phyloP scores from a whole-genome alignment of 2,113 vertebrate genomes.

The Panthera tigris region DNA sequence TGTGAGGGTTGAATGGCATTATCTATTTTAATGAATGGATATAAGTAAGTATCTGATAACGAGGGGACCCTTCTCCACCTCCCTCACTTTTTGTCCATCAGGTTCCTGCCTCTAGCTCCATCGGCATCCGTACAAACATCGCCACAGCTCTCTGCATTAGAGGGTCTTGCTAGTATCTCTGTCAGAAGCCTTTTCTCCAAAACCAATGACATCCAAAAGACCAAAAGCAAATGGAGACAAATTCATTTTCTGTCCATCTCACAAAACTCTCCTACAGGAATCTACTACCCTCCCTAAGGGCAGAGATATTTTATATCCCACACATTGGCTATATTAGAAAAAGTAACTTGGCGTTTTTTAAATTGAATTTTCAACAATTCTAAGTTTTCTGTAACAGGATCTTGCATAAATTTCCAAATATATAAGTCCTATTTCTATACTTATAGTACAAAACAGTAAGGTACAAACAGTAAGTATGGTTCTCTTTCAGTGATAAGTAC shows the following conservation, averaged over 20 bases:
- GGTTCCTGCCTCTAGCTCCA: background rate
- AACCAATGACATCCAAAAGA: background rate
- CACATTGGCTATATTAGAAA: background rate
- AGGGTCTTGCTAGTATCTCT: background rate
- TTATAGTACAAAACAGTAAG: background rate
- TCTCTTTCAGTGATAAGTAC: background rate
- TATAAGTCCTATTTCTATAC: constrained; percentile 20
- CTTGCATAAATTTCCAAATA: background rate
- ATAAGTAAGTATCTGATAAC: background rate
- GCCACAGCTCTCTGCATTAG: background rate
- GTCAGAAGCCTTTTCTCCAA: background rate
- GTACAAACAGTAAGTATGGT: background rate
- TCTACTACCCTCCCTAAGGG: background rate
- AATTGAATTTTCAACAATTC: constrained; percentile 42
- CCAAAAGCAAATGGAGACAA: background rate
- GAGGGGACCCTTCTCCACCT: background rate
- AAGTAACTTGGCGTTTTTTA: background rate
- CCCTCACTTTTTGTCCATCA: background rate
- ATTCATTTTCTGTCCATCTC: constrained; percentile 9
- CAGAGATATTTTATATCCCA: accelerated
- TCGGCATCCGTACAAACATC: background rate
- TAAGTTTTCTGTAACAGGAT: constrained; percentile 37
- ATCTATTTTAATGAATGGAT: constrained; percentile 9
- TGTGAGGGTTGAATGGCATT: background rate
- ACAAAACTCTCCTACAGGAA: constrained; percentile 29